phyloP scores from a whole-genome alignment of 2,113 vertebrate species.

The Suricata suricatta region DNA sequence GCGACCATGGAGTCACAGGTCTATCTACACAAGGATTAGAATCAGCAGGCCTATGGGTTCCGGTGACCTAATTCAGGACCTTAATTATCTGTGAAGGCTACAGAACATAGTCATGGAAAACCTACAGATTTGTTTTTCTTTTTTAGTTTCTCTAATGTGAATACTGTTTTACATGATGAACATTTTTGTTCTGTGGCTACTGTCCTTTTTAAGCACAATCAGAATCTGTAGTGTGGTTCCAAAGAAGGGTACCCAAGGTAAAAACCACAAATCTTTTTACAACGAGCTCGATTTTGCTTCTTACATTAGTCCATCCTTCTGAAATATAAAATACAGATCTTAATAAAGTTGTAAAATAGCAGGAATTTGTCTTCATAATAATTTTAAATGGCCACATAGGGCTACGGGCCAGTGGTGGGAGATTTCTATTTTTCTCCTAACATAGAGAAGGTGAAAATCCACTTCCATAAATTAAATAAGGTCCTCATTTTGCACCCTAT shows the following conservation, averaged over 20 bases:
- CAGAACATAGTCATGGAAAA: neutral
- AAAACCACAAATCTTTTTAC: neutral
- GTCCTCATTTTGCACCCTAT: constrained; percentile 68
- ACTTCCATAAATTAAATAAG: constrained; percentile 73
- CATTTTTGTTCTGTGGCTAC: neutral
- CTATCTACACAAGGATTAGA: neutral
- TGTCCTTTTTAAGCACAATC: neutral
- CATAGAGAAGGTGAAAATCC: constrained; percentile 67
- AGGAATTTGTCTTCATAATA: neutral
- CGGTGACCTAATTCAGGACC: neutral
- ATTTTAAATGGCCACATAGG: constrained; percentile 37
- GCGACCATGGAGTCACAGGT: neutral
- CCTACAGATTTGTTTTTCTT: neutral
- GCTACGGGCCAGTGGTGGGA: neutral
- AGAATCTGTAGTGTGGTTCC: neutral
- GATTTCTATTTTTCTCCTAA: constrained; percentile 46
- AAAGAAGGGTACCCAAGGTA: neutral
- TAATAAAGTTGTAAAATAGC: neutral
- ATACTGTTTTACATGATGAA: neutral
- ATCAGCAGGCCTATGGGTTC: neutral
- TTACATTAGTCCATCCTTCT: neutral
- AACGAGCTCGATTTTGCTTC: neutral
- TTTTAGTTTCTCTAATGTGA: neutral
- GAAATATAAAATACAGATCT: constrained; percentile 37
- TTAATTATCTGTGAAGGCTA: neutral